phyloP scores from a whole-genome alignment of 2,797 vertebrate genomes.

The Gallinago stenura region DNA sequence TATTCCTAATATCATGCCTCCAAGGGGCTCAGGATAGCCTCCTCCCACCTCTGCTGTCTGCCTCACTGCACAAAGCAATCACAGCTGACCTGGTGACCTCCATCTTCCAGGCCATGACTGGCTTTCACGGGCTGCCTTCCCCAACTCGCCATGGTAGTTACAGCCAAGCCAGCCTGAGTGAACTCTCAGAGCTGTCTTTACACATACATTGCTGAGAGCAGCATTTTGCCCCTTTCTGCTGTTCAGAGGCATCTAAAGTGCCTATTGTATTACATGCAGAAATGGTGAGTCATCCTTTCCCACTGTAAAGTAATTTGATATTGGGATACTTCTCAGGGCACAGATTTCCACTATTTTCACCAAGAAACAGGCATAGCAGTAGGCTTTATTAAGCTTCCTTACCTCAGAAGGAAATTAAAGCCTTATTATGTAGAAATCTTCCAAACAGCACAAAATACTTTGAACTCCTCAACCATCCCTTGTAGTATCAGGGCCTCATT shows the following conservation, averaged over 20 bases:
- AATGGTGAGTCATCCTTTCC: not conserved
- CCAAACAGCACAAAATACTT: not conserved
- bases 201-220: not conserved
- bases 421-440: not conserved
- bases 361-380: not conserved
- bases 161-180: not conserved
- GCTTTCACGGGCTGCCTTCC: not conserved
- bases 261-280: rapidly evolving
- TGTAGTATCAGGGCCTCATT: not conserved
- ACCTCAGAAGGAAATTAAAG: not conserved
- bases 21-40: not conserved
- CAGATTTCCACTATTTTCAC: not conserved
- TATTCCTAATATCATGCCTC: not conserved
- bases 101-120: not conserved
- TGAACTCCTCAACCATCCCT: not conserved
- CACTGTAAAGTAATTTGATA: not conserved
- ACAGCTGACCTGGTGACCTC: not conserved
- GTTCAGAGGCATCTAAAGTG: not conserved
- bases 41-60: not conserved
- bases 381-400: not conserved
- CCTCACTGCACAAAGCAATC: not conserved
- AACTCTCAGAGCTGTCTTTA: not conserved
- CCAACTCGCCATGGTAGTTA: not conserved
- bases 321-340: rapidly evolving
- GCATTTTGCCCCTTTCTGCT: not conserved